These are phyloP conservation scores for Synaphobranchus kaupii DNA, from an alignment of 2,797 vertebrate genomes.

Conservation along the genomic window DNA sequence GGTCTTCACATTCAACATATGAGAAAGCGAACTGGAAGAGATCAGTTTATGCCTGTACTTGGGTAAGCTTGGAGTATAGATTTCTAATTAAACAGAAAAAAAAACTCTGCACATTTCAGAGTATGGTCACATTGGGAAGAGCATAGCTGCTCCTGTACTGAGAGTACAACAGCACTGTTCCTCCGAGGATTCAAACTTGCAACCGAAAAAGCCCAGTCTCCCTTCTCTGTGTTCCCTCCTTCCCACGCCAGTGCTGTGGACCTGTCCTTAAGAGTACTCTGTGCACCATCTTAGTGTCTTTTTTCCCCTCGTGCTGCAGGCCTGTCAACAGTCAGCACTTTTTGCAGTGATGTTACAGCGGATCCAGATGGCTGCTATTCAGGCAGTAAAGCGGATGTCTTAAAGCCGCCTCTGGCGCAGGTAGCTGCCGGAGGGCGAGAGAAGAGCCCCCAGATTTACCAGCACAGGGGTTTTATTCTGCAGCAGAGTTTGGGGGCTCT, in stretches of 20 bases:
- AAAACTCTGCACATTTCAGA: background rate
- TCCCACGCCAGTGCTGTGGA: background rate
- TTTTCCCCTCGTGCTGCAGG: background rate
- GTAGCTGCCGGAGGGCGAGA: background rate
- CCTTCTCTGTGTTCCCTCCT: background rate
- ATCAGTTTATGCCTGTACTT: background rate
- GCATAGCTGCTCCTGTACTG: background rate
- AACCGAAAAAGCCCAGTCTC: background rate
- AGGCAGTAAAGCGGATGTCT: background rate
- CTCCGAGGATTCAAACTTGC: background rate
- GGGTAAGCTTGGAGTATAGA: background rate
- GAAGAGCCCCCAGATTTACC: constrained; percentile 8
- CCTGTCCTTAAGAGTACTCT: background rate
- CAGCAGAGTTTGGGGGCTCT: background rate
- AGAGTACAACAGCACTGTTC: background rate
- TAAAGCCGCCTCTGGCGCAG: background rate
- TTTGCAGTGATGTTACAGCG: background rate
- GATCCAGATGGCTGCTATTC: constrained; percentile 4
- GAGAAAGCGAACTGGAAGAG: background rate
- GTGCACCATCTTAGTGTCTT: background rate
- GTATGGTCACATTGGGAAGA: background rate
- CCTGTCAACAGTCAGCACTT: constrained; percentile 6
- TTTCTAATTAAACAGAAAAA: background rate
- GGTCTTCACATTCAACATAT: background rate
- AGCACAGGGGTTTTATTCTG: background rate